phyloP scores from a whole-genome alignment of 2,888 invertebrate genomes.

The Celastrina argiolus region DNA sequence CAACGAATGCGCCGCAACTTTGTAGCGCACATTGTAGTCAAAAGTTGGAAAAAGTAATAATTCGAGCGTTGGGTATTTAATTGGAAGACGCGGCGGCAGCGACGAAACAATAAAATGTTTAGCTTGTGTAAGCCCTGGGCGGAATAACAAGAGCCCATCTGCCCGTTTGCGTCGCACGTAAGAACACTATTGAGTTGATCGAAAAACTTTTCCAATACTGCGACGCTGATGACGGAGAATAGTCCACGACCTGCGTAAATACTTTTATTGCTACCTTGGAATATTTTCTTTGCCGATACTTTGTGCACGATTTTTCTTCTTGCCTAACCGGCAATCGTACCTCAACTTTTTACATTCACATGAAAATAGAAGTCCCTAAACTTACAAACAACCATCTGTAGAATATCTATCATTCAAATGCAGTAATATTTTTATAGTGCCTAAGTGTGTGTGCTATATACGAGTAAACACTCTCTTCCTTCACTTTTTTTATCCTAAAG shows the following conservation, averaged over 20 bases:
- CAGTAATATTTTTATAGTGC: too few species aligned
- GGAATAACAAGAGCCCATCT: constrained; percentile 60
- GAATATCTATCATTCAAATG: too few species aligned
- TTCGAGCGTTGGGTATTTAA: constrained; percentile 28
- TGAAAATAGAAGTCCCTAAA: too few species aligned
- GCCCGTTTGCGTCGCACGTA: constrained; percentile 65
- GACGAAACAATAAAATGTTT: constrained; percentile 52
- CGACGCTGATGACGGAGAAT: constrained; percentile 66
- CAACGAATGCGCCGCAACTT: background rate
- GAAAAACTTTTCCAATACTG: constrained; percentile 69
- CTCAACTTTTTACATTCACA: too few species aligned
- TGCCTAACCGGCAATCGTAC: background rate
- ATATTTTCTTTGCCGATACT: constrained; percentile 6
- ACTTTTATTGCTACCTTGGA: constrained; percentile 51
- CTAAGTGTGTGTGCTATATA: too few species aligned
- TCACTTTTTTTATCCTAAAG: too few species aligned
- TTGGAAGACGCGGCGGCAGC: constrained; percentile 34
- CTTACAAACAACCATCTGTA: too few species aligned
- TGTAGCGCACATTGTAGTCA: background rate
- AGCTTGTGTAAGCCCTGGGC: constrained; percentile 52
- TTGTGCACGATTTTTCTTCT: background rate
- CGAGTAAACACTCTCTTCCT: too few species aligned
- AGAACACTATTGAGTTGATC: constrained; percentile 54
- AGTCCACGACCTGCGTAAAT: constrained; percentile 49
- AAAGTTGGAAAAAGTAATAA: constrained; percentile 15